Base-by-base conservation (phyloP, 2,888 invertebrate species). In the Sinelater perroti region DNA sequence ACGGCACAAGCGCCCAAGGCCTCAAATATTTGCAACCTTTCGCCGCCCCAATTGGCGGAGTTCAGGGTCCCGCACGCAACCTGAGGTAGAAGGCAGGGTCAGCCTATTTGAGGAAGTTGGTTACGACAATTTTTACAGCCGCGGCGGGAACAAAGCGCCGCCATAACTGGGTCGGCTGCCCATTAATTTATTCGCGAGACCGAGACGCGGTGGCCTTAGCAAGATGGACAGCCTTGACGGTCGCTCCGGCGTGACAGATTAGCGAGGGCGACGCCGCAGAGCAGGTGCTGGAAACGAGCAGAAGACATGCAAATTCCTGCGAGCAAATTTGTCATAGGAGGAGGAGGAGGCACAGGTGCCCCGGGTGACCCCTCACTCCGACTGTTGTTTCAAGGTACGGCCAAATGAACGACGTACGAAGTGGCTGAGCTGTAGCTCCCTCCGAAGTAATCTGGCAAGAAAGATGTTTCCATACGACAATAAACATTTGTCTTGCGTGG, bases 101-200 rank as follows among this genome's bases (percentile, higher is more conserved):
- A 21, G 38, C 38, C 38, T 38, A 38, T 38, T 38, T 38, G 21
- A 18, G 20, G 35, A 38, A 38, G 11, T 20, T 11, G 20, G 21
- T 38, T 21, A 20, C 13, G 38, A 38, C 21, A 11, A 38, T 38
- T 38, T 38, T 38, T 38, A 38, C 38, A 11, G 11, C 38, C 38
- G 38, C 21, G 20, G 18, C 10, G 38, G 38, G 38, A 38, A 38
- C 21, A 10, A 36, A 38, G 21, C 20, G 20, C 38, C 11, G 21
- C 11, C 20, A 38, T 38, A 38, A 38, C 38, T 38, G 20, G 38
- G 38, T 38, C 38, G 20, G n/a, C 2, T 11, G 20, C 18, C 11
- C 38, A 38, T 38, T 38, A 38, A 38, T 38, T 38, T 20, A 38
- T 20, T 38, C 38, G 10, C 11, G 13, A 10, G 18, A 38, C 21